Conservation (phyloP, 2,797 vertebrate genomes). For the Staurois parvus region DNA sequence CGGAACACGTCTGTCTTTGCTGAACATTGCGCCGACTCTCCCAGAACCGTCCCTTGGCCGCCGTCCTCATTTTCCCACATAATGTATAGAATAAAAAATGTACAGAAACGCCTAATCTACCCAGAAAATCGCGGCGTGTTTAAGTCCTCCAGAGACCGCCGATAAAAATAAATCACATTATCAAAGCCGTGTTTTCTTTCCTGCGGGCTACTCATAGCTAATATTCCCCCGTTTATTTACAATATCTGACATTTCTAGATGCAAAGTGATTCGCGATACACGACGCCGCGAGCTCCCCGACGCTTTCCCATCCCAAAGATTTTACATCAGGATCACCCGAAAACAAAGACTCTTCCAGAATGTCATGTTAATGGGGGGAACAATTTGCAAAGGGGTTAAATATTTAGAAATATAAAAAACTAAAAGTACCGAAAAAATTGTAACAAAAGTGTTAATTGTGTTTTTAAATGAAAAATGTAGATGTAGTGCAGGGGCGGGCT, state of each 20-base stretch:
- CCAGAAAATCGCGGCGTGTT: not conserved
- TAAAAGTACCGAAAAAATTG: no score
- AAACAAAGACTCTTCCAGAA: no score
- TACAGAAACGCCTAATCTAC: slow-evolving; percentile 8
- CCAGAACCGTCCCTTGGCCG: slow-evolving; percentile 37
- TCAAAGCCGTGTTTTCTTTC: not conserved
- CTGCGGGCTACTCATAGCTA: slow-evolving; percentile 5
- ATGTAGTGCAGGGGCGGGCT: no score
- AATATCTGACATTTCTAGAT: not conserved
- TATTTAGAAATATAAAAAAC: no score
- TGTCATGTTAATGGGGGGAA: no score
- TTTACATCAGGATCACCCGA: no score
- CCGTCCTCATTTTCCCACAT: slow-evolving; percentile 29
- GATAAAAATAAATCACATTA: slow-evolving; percentile 30
- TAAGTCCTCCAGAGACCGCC: slow-evolving; percentile 1
- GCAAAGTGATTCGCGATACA: not conserved
- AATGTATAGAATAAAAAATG: slow-evolving; percentile 41
- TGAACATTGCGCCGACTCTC: slow-evolving; percentile 33
- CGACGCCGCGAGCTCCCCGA: no score
- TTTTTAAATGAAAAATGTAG: no score
- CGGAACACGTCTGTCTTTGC: slow-evolving; percentile 15
- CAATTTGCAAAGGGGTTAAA: no score
- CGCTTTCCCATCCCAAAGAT: no score
- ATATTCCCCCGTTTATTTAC: not conserved
- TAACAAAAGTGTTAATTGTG: no score